phyloP scores from a whole-genome alignment of 2,888 invertebrate species.

The Nemurella pictetii region DNA sequence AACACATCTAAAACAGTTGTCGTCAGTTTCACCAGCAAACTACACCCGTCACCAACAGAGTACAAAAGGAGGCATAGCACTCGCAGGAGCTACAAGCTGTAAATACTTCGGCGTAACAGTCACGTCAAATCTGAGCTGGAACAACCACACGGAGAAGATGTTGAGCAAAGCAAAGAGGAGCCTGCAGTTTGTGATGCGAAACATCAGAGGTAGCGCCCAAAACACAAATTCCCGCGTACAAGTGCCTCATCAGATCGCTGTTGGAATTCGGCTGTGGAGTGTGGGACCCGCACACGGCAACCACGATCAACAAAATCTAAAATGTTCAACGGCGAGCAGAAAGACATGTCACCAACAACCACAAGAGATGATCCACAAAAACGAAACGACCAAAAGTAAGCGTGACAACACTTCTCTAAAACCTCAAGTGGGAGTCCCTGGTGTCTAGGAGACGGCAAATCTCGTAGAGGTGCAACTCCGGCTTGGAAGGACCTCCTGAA shows the following conservation, averaged over 20 bases:
- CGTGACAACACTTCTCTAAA: neutral
- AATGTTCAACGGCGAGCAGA: neutral
- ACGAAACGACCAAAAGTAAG: neutral
- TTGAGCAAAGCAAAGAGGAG: neutral
- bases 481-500: neutral
- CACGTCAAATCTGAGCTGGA: neutral
- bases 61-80: neutral
- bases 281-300: neutral
- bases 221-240: neutral
- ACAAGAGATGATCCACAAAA: neutral
- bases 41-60: neutral
- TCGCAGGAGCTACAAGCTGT: neutral
- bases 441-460: neutral
- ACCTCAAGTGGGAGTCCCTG: neutral
- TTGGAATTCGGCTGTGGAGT: neutral
- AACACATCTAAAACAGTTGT: neutral
- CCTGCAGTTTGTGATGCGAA: slow-evolving; percentile 1
- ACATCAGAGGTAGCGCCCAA: neutral
- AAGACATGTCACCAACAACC: neutral
- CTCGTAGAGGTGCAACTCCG: neutral
- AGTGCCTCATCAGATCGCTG: neutral
- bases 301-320: neutral
- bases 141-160: neutral
- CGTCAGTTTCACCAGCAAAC: neutral
- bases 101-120: slow-evolving; percentile 3